phyloP scores from a whole-genome alignment of 92 coral and sea anemone genomes.

The Actinernus sp. region DNA sequence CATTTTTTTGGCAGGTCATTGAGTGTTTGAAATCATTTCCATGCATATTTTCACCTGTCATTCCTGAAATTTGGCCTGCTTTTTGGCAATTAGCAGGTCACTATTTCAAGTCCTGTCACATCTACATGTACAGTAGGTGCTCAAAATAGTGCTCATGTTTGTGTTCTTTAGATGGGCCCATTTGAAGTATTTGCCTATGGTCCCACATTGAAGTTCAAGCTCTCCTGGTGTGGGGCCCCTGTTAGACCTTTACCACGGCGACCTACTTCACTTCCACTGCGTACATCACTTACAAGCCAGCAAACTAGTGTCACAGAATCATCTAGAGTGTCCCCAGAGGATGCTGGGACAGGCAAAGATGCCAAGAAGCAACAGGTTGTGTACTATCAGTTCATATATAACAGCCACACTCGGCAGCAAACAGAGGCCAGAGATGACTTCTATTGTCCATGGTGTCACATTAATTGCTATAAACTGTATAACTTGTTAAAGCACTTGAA shows the following conservation, averaged over 20 bases:
- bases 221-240: conserved; percentile 91
- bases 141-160: too few species aligned
- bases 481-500: conserved; percentile 93
- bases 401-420: conserved; percentile 96
- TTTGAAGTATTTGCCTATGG: conserved; percentile 98
- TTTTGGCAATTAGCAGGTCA: too few species aligned
- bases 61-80: too few species aligned
- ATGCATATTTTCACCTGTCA: too few species aligned
- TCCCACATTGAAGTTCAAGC: conserved; percentile 91
- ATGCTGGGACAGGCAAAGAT: conserved; percentile 59
- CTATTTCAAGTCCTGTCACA: too few species aligned
- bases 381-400: conserved; percentile 96
- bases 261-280: conserved; percentile 75
- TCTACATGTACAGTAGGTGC: too few species aligned
- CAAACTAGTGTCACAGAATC: conserved; percentile 59
- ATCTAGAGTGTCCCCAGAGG: conserved; percentile 40
- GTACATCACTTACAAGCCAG: conserved; percentile 65
- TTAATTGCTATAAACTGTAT: conserved; percentile 91
- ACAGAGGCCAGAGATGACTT: conserved; percentile 96
- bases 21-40: too few species aligned
- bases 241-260: conserved; percentile 64
- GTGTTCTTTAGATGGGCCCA: conserved; percentile 97
- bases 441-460: conserved; percentile 96
- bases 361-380: conserved; percentile 74
- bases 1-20: too few species aligned